phyloP scores from a whole-genome alignment of 2,113 vertebrate genomes.

The Sigmodon hispidus region DNA sequence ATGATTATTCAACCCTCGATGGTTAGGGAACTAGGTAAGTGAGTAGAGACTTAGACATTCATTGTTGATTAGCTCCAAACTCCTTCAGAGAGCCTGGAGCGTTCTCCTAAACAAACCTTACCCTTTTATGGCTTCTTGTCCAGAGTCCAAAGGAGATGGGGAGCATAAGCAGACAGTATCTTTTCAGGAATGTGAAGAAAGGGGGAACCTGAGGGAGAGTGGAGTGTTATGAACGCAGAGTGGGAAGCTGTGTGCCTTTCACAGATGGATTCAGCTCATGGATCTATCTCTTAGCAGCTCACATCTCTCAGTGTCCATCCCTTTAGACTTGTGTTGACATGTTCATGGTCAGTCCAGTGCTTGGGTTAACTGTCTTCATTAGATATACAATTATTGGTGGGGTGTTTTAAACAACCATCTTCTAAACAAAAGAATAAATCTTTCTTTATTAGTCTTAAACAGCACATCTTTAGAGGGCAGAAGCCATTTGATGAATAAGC shows the following conservation, averaged over 20 bases:
- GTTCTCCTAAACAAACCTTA: conserved; percentile 68
- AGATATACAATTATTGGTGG: conserved; percentile 1
- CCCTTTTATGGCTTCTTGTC: conserved; percentile 47
- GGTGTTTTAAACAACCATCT: conserved; percentile 40
- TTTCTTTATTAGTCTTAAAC: conserved; percentile 49
- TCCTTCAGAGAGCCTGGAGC: conserved; percentile 70
- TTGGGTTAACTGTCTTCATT: conserved; percentile 48
- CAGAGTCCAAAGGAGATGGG: conserved; percentile 55
- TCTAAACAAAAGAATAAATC: conserved; percentile 58
- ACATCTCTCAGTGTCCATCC: not conserved
- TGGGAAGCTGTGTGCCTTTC: not conserved
- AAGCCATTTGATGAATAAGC: conserved; percentile 48
- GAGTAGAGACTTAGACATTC: conserved; percentile 69
- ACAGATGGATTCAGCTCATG: not conserved
- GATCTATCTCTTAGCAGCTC: not conserved
- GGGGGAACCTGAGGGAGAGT: not conserved
- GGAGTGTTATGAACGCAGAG: not conserved
- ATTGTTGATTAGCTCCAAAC: conserved; percentile 67
- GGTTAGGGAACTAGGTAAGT: conserved; percentile 73
- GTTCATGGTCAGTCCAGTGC: not conserved
- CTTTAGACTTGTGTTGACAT: not conserved
- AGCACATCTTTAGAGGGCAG: conserved; percentile 40
- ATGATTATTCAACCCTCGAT: conserved; percentile 59
- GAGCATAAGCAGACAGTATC: conserved; percentile 26
- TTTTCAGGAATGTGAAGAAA: not conserved